Conservation (phyloP, 2,888 invertebrate genomes). For the Ormia ochracea region DNA sequence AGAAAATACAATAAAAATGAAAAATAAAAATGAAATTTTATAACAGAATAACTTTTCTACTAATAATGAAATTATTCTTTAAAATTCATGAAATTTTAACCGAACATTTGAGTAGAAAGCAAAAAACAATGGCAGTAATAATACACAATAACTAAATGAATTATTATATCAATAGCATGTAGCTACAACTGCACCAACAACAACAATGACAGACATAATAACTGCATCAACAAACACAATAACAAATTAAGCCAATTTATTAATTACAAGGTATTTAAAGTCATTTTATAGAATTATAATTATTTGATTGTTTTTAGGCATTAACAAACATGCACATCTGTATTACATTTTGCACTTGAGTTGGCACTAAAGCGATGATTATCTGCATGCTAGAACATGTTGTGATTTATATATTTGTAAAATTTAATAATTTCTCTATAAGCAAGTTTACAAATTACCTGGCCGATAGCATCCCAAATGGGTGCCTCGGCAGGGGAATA, state of each 20-base stretch:
- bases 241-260: constrained; percentile 54
- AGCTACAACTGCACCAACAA: constrained; percentile 24
- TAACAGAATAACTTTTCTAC: not conserved
- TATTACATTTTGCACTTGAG: constrained; percentile 27
- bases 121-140: constrained; percentile 17
- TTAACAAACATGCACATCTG: constrained; percentile 57
- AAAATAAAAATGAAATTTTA: no score
- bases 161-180: constrained; percentile 44
- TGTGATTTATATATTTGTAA: not conserved
- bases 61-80: not conserved
- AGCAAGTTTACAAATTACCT: not conserved
- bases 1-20: no score
- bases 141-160: constrained; percentile 37
- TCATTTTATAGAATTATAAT: constrained; percentile 58
- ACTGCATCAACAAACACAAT: constrained; percentile 14
- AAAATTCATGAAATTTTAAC: not conserved
- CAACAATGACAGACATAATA: not conserved
- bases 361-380: constrained; percentile 22
- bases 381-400: not conserved
- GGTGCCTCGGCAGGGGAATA: no score
- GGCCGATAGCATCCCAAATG: no score
- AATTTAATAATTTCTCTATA: not conserved
- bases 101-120: not conserved
- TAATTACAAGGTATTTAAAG: constrained; percentile 57
- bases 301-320: constrained; percentile 52